Base-by-base conservation (phyloP, 2,113 vertebrate species). In the Melanerpes aurifrons region DNA sequence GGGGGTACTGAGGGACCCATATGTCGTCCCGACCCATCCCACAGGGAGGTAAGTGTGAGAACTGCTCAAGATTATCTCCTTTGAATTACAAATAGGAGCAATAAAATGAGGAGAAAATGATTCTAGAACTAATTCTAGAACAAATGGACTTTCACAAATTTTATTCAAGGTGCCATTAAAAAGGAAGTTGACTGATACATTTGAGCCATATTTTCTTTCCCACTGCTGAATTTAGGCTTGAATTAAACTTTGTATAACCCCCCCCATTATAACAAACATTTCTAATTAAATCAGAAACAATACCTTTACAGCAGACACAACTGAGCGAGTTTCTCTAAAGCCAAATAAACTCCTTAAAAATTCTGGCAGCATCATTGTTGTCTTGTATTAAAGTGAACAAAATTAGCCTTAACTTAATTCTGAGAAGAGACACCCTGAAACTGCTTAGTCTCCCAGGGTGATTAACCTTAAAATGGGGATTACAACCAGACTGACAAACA, bases 201-300 rank as follows among this genome's bases (percentile, higher is more conserved):
- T 57, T 81, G 54, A 68, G 0, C 75, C 1, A 5, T 75, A 72
- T 75, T 95, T 94, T 79, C 78, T 82, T 96, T 87, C 68, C 82
- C 72, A 89, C 48, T n/a, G 20, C 53, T 86, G 89, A 80, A 92
- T 88, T 94, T 87, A 78, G 73, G 45, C 35, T 84, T 45, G 77
- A 92, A 71, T 89, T 58, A 83, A 92, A 86, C 80, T 91, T 84
- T 3, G 9, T 67, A 20, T 64, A 85, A 87, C 89, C 45, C 0
- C 6, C 8, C 47, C 64, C 29, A 80, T n/a, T 84, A 84, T 45
- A 97, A 96, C 71, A 94, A 96, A 94, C 74, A 86, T 14, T 32
- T 86, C 31, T 92, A 95, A 96, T 96, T 83, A 91, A 94, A 96
- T 88, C 43, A 89, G 64, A 81, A 88, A 69, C 53, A 94, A 82